phyloP scores from a whole-genome alignment of 2,113 vertebrate genomes.

The Aplodontia rufa region DNA sequence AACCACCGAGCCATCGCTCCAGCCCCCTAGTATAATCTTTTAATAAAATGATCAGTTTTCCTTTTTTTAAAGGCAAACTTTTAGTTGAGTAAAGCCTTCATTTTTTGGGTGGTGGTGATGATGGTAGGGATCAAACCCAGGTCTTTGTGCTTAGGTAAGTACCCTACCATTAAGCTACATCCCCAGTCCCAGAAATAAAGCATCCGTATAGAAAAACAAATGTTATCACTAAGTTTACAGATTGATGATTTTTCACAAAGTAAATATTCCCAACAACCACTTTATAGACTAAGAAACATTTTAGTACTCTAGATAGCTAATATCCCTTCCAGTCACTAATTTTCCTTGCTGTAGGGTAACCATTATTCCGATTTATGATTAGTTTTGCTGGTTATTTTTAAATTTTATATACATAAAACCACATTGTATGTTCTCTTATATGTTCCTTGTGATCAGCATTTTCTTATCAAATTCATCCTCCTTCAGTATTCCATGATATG shows the following conservation, averaged over 20 bases:
- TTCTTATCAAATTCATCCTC: not conserved
- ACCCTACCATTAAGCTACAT: not conserved
- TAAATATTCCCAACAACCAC: not conserved
- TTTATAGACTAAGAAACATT: conserved; percentile 18
- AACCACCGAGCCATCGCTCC: no score
- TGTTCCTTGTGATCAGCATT: not conserved
- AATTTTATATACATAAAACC: not conserved
- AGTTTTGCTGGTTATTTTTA: not conserved
- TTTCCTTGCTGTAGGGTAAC: not conserved
- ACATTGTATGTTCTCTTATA: not conserved
- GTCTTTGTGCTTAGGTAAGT: not conserved
- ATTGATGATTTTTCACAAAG: not conserved
- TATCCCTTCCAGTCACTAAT: not conserved
- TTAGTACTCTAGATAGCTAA: not conserved
- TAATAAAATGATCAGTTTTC: not conserved
- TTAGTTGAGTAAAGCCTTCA: not conserved
- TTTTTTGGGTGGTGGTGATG: not conserved
- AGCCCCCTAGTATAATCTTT: not conserved
- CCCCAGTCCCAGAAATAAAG: not conserved
- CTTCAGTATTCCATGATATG: not conserved
- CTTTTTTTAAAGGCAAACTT: conserved; percentile 23
- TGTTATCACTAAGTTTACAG: not conserved
- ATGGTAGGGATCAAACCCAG: not conserved
- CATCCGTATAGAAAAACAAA: not conserved
- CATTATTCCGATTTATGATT: conserved; percentile 22